Conservation (phyloP, 2,797 vertebrate genomes). For the Champsocephalus gunnari region DNA sequence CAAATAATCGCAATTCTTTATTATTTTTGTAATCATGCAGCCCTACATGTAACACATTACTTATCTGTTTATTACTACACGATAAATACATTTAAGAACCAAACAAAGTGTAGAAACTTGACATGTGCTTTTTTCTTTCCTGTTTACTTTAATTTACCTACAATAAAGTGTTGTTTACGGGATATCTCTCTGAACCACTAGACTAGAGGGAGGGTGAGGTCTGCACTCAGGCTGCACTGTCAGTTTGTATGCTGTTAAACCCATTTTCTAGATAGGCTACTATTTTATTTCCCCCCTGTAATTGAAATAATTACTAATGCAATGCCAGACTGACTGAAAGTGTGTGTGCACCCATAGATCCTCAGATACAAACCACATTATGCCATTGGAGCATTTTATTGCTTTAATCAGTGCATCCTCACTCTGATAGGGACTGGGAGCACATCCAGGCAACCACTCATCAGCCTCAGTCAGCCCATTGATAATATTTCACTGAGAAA, state of each 20-base stretch:
- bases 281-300: neutral
- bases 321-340: neutral
- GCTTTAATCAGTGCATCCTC: conserved; percentile 33
- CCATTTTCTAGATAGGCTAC: neutral
- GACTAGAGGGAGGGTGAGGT: conserved; percentile 45
- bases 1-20: no score
- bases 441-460: neutral
- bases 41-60: no score
- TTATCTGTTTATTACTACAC: neutral
- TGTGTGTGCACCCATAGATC: neutral
- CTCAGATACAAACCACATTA: neutral
- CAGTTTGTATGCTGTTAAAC: neutral
- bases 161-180: neutral
- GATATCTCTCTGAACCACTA: conserved; percentile 28
- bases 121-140: neutral
- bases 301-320: conserved; percentile 4
- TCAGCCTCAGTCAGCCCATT: neutral
- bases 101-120: neutral
- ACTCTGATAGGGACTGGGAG: neutral
- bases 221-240: conserved; percentile 1
- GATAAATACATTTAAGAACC: neutral
- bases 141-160: neutral
- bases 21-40: no score
- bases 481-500: conserved; percentile 12
- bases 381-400: conserved; percentile 26